Evolutionary conservation across 2,113 vertebrate species (phyloP).

Genomic region (Xyliphius kryptos): DNA sequence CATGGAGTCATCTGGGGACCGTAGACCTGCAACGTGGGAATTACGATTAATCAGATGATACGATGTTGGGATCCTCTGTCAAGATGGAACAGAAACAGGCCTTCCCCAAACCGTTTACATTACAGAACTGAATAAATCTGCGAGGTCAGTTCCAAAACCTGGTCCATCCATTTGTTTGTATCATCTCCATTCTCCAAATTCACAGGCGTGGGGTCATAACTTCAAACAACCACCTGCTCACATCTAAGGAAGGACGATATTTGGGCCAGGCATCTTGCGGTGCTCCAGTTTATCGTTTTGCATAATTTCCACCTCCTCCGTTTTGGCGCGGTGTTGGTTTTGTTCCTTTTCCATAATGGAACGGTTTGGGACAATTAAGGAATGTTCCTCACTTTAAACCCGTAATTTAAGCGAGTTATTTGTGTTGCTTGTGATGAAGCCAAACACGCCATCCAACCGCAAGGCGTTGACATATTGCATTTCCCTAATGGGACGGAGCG

Average conservation of each 20-base stretch:
- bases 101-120: no score
- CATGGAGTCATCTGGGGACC: no score
- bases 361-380: slow-evolving; percentile 64
- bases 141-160: no score
- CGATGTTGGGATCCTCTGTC: no score
- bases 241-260: slow-evolving; percentile 18
- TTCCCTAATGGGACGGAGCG: slow-evolving; percentile 18
- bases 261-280: slow-evolving; percentile 20
- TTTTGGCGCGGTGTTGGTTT: slow-evolving; percentile 50
- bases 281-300: slow-evolving; percentile 32
- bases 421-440: slow-evolving; percentile 12
- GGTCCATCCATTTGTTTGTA: neutral
- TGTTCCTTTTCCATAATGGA: slow-evolving; percentile 54
- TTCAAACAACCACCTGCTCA: slow-evolving; percentile 41
- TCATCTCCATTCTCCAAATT: no score
- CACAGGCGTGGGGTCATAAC: neutral
- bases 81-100: no score
- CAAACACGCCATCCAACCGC: slow-evolving; percentile 16
- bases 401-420: slow-evolving; percentile 34
- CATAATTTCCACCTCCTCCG: slow-evolving; percentile 47
- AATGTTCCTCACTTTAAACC: slow-evolving; percentile 55
- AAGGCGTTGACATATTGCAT: slow-evolving; percentile 6
- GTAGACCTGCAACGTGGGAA: no score
- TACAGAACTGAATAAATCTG: no score
- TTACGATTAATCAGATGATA: no score